Evolutionary conservation across 1,140 invertebrate species (phyloP).

Genomic region (Dendroctonus valens): DNA sequence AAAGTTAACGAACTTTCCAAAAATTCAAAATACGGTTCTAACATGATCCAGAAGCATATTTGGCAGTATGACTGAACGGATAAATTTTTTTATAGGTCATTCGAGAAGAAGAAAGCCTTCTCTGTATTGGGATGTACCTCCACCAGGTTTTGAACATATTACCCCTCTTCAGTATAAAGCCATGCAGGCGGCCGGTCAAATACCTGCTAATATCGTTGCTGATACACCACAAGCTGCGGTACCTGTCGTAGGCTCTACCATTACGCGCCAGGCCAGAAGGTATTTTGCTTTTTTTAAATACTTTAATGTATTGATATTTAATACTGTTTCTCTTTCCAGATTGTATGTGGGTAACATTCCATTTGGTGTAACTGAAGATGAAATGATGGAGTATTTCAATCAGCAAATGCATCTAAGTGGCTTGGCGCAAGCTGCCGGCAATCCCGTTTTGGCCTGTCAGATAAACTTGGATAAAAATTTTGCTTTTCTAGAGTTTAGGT

Average conservation of each 20-base stretch:
- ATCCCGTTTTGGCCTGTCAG: conserved; percentile 97
- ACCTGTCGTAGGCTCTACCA: conserved; percentile 96
- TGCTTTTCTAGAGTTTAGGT: conserved; percentile 97
- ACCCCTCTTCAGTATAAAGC: conserved; percentile 87
- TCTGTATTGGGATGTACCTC: conserved; percentile 99
- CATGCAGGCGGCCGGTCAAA: conserved; percentile 89
- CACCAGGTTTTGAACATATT: conserved; percentile 98
- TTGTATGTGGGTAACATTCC: conserved; percentile 99
- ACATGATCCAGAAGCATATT: neutral
- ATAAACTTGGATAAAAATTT: conserved; percentile 99
- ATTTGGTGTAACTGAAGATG: conserved; percentile 99
- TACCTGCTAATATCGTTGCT: conserved; percentile 87
- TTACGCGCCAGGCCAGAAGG: conserved; percentile 90
- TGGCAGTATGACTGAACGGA: neutral
- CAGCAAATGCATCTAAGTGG: conserved; percentile 99
- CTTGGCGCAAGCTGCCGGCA: conserved; percentile 97
- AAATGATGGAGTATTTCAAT: conserved; percentile 99
- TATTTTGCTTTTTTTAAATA: conserved; percentile 1
- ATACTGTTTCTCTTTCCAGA: conserved; percentile 19
- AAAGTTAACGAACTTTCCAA: too few relatives aligned
- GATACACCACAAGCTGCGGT: conserved; percentile 90
- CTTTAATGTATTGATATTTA: neutral
- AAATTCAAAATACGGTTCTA: too few relatives aligned
- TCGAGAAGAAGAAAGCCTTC: conserved; percentile 84
- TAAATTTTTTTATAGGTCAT: conserved; percentile 2